Conservation (phyloP, 2,113 vertebrate species). For the Pseudorasbora parva region DNA sequence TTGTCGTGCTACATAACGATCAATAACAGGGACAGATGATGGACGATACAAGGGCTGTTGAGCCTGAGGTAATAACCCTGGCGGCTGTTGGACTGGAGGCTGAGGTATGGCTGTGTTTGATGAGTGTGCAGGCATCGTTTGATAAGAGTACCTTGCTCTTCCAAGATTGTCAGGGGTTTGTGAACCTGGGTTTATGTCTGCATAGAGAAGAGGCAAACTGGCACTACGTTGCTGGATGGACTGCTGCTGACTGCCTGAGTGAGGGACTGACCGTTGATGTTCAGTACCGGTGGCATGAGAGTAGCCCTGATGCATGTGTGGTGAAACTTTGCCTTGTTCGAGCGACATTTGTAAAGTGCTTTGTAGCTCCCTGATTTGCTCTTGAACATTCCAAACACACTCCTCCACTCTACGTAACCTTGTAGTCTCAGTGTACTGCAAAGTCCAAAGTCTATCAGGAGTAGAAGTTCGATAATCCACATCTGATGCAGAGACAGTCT, state of each 20-base stretch:
- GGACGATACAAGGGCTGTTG: background rate
- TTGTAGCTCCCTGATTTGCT: background rate
- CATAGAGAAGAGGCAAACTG: conserved; percentile 5
- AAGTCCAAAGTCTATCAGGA: background rate
- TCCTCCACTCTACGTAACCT: background rate
- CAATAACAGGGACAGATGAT: background rate
- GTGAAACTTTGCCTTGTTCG: background rate
- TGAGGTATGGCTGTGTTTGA: background rate
- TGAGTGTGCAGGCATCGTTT: background rate
- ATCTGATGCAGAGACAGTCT: background rate
- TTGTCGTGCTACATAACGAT: background rate
- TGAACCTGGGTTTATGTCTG: background rate
- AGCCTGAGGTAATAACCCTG: background rate
- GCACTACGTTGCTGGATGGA: background rate
- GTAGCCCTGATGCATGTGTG: background rate
- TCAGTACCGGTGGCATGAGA: background rate
- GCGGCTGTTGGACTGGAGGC: background rate
- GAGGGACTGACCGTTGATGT: background rate
- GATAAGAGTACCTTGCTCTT: background rate
- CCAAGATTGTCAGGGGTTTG: background rate
- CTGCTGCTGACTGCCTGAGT: background rate
- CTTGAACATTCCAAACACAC: background rate
- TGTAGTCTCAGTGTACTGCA: background rate
- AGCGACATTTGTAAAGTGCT: background rate
- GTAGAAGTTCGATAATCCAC: background rate